Conservation (phyloP, 1,140 invertebrate species). For the Drosophila lacteicornis region DNA sequence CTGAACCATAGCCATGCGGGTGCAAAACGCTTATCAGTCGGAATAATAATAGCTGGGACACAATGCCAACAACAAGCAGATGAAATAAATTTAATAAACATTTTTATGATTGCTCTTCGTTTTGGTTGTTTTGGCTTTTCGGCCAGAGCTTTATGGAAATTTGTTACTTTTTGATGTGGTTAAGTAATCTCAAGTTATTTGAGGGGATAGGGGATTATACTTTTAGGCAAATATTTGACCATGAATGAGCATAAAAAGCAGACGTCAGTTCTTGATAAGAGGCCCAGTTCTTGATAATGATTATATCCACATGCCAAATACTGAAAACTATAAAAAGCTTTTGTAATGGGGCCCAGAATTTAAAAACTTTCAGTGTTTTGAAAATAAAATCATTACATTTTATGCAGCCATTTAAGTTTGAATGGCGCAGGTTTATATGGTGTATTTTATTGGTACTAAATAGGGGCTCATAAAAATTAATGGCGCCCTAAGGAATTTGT, state of each 20-base stretch:
- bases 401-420: slow-evolving; percentile 14
- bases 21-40: slow-evolving; percentile 52
- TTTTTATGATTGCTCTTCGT: slow-evolving; percentile 52
- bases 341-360: not conserved
- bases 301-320: not conserved
- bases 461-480: slow-evolving; percentile 16
- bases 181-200: slow-evolving; percentile 20
- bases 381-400: slow-evolving; percentile 28
- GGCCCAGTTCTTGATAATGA: slow-evolving; percentile 20
- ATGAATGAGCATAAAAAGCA: slow-evolving; percentile 30
- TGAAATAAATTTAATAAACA: slow-evolving; percentile 60
- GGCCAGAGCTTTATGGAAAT: slow-evolving; percentile 39
- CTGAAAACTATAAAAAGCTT: slow-evolving; percentile 8
- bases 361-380: slow-evolving; percentile 20
- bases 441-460: slow-evolving; percentile 25
- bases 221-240: slow-evolving; percentile 48
- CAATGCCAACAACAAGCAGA: slow-evolving; percentile 10
- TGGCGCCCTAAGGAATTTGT: not conserved
- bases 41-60: slow-evolving; percentile 39
- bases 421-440: slow-evolving; percentile 17
- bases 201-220: slow-evolving; percentile 12
- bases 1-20: slow-evolving; percentile 42
- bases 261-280: slow-evolving; percentile 26
- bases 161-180: slow-evolving; percentile 28
- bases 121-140: slow-evolving; percentile 15